Evolutionary conservation across 2,888 invertebrate species (phyloP).

Genomic region (Bellardia pandia): DNA sequence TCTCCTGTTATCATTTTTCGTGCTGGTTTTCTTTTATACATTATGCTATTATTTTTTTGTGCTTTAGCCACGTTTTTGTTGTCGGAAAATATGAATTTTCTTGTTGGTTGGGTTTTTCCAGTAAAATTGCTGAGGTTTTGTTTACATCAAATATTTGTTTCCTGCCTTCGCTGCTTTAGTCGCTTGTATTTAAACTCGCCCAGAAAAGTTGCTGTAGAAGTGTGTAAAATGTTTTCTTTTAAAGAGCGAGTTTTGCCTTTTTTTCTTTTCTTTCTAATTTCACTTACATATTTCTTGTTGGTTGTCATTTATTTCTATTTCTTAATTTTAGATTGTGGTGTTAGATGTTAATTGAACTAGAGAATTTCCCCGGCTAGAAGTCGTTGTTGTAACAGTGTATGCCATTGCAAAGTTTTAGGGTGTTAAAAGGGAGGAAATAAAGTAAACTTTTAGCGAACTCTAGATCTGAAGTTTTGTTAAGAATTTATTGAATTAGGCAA

Average conservation of each 20-base stretch:
- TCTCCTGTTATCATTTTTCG: constrained; percentile 14
- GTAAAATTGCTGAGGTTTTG: constrained; percentile 55
- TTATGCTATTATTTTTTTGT: constrained; percentile 1
- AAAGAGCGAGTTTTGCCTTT: neutral
- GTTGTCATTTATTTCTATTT: constrained; percentile 38
- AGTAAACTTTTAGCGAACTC: neutral
- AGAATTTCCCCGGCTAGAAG: constrained; percentile 30
- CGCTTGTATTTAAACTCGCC: constrained; percentile 20
- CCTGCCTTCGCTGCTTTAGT: constrained; percentile 24
- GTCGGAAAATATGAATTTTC: constrained; percentile 67
- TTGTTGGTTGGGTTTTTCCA: constrained; percentile 54
- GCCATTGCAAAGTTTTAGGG: neutral
- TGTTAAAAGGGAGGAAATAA: neutral
- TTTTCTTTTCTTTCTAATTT: neutral
- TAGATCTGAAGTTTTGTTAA: neutral
- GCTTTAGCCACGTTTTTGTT: neutral
- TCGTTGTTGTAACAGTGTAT: constrained; percentile 12
- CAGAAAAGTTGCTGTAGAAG: constrained; percentile 1
- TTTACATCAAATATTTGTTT: constrained; percentile 60
- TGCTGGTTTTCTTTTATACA: constrained; percentile 5
- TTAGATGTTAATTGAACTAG: constrained; percentile 59
- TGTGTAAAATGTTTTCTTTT: constrained; percentile 9
- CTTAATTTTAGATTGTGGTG: constrained; percentile 55
- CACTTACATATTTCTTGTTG: neutral
- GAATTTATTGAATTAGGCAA: neutral